Percentiles rank a stretch among this genome's conserved stretches.
These are phyloP conservation scores for Bettongia penicillata DNA, from an alignment of 2,113 vertebrate genomes.

Conservation along the genomic window DNA sequence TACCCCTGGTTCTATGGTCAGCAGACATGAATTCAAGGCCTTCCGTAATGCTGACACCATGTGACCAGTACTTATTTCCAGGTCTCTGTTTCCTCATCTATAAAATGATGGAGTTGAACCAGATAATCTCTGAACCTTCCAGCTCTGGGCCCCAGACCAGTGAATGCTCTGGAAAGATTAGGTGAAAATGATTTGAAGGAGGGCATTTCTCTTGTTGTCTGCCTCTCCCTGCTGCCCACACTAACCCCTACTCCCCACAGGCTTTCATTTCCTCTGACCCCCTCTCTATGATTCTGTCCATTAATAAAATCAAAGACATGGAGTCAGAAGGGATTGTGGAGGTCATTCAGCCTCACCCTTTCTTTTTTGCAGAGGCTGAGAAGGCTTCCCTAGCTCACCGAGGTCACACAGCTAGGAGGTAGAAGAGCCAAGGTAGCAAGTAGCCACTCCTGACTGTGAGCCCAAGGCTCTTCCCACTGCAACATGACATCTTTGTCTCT, in stretches of 20 bases:
- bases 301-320: background rate
- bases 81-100: background rate
- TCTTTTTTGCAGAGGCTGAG: background rate
- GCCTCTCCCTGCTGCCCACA: too few relatives aligned
- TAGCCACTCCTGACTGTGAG: background rate
- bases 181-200: background rate
- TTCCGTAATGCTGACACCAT: background rate
- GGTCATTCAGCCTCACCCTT: background rate
- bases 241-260: background rate
- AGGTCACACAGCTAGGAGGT: background rate
- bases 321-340: background rate
- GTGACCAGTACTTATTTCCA: background rate
- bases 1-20: background rate
- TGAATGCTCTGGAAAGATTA: background rate
- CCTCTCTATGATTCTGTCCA: background rate
- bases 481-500: too few relatives aligned
- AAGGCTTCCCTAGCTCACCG: background rate
- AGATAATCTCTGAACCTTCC: background rate
- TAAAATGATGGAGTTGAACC: background rate
- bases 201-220: background rate
- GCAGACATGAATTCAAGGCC: background rate
- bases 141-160: background rate
- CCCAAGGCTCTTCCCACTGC: fast-evolving
- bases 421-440: background rate
- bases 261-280: background rate